Evolutionary conservation across 1,140 invertebrate genomes (phyloP).

Genomic region (Hetaerina americana): DNA sequence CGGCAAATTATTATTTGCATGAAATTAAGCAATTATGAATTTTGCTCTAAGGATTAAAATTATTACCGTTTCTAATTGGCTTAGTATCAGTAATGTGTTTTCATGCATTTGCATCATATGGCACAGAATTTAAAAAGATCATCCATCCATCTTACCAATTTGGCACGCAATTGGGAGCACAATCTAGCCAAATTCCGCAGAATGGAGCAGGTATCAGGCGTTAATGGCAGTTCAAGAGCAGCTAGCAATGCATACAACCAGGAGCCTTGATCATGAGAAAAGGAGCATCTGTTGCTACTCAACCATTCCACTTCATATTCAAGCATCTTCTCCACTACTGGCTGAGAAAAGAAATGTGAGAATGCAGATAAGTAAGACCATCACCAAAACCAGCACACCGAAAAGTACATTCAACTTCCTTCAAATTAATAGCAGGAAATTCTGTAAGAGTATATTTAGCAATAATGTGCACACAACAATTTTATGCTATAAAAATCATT

Average conservation of each 20-base stretch:
- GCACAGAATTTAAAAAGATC: not conserved
- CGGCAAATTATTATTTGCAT: too few relatives aligned
- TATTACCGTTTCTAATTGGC: too few relatives aligned
- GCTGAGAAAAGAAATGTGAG: slow-evolving; percentile 24
- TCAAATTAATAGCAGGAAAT: too few relatives aligned
- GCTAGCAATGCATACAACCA: slow-evolving; percentile 45
- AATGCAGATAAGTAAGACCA: too few relatives aligned
- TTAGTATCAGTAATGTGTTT: too few relatives aligned
- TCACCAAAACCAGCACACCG: too few relatives aligned
- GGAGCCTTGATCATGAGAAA: slow-evolving; percentile 28
- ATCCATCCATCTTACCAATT: slow-evolving; percentile 29
- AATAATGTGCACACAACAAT: too few relatives aligned
- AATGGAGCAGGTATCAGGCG: slow-evolving; percentile 40
- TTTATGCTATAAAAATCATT: too few relatives aligned
- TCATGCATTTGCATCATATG: not conserved
- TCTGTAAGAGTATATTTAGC: too few relatives aligned
- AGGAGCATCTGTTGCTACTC: not conserved
- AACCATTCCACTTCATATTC: slow-evolving; percentile 38
- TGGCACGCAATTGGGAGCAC: slow-evolving; percentile 36
- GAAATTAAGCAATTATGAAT: too few relatives aligned
- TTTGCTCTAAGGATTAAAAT: too few relatives aligned
- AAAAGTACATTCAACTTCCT: too few relatives aligned
- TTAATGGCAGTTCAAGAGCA: slow-evolving; percentile 41
- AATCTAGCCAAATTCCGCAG: slow-evolving; percentile 36
- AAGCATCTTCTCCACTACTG: slow-evolving; percentile 32